A percentile compares a stretch with the other conserved stretches of the same genome.
phyloP scores from a whole-genome alignment of 2,113 vertebrate species.

The Heterochromis multidens region DNA sequence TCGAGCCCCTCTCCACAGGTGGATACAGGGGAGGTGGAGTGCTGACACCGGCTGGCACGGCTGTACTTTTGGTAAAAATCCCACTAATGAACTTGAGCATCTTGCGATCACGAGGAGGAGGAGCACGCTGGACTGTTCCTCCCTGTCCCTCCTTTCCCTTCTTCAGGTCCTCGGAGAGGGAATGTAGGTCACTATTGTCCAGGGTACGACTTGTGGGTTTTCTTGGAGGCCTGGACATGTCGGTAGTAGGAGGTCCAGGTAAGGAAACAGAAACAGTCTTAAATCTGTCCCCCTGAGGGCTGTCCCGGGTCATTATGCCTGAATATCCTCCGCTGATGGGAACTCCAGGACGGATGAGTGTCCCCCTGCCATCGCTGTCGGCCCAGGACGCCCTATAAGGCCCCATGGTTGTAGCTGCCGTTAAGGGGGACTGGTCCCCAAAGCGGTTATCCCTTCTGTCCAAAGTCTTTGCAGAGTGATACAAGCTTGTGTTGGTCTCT shows the following conservation, averaged over 20 bases:
- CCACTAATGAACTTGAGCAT: slow-evolving; percentile 98
- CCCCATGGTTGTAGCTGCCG: slow-evolving; percentile 62
- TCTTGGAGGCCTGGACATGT: slow-evolving; percentile 74
- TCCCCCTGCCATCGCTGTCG: slow-evolving; percentile 79
- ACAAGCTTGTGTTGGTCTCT: slow-evolving; percentile 59
- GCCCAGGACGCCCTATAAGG: slow-evolving; percentile 88
- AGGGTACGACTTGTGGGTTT: slow-evolving; percentile 90
- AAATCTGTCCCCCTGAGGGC: slow-evolving; percentile 76
- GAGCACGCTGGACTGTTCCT: slow-evolving; percentile 73
- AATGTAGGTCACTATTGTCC: slow-evolving; percentile 91
- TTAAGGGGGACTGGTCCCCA: slow-evolving; percentile 67
- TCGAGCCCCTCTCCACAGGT: slow-evolving; percentile 72
- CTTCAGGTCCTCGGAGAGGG: slow-evolving; percentile 74
- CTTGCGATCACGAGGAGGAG: slow-evolving; percentile 85
- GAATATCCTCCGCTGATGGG: slow-evolving; percentile 57
- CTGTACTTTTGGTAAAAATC: slow-evolving; percentile 91
- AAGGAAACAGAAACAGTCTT: slow-evolving; percentile 67
- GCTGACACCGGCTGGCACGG: slow-evolving; percentile 69
- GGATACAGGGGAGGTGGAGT: slow-evolving; percentile 69
- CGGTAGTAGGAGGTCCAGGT: slow-evolving; percentile 52
- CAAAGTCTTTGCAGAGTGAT: slow-evolving; percentile 75
- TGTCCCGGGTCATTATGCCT: slow-evolving; percentile 64
- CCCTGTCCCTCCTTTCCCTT: slow-evolving; percentile 69
- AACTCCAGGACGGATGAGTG: slow-evolving; percentile 59
- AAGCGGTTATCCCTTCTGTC: slow-evolving; percentile 68